Percentiles rank a stretch among this genome's conserved stretches.
phyloP scores from a whole-genome alignment of 2,113 vertebrate species.

The Machaerirhynchus nigripectus region DNA sequence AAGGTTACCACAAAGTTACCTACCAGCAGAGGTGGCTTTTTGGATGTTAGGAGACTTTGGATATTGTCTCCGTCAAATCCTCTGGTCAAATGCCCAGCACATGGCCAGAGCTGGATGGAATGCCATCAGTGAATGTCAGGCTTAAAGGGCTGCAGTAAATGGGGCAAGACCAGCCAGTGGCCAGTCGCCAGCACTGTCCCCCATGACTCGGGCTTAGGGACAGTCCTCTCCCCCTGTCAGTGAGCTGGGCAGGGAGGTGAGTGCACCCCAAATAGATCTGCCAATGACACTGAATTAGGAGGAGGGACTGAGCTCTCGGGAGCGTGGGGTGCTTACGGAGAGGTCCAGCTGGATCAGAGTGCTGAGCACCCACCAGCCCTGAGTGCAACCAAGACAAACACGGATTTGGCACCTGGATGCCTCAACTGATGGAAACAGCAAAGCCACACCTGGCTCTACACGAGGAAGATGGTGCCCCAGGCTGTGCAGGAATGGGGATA shows the following conservation, averaged over 20 bases:
- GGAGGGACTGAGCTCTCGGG: background rate
- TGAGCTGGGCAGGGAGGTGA: background rate
- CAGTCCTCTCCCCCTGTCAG: background rate
- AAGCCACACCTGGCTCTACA: background rate
- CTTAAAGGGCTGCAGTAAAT: background rate
- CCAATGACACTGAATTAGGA: background rate
- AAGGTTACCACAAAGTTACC: background rate
- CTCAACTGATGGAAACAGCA: background rate
- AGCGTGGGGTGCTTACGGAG: background rate
- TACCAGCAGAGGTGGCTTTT: background rate
- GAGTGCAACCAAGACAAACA: accelerated
- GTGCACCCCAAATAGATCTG: accelerated
- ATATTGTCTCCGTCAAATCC: background rate
- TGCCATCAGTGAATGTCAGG: accelerated
- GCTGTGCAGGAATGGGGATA: background rate
- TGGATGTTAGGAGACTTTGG: background rate
- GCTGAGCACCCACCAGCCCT: background rate
- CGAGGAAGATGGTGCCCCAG: background rate
- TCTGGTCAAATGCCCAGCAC: background rate
- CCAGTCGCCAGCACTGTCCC: background rate
- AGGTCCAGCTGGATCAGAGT: background rate
- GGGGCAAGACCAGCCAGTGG: background rate
- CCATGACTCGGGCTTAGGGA: background rate
- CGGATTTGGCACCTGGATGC: background rate
- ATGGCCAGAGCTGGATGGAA: background rate